Conservation (phyloP, 2,888 invertebrate species). For the Eilema griseolum region DNA sequence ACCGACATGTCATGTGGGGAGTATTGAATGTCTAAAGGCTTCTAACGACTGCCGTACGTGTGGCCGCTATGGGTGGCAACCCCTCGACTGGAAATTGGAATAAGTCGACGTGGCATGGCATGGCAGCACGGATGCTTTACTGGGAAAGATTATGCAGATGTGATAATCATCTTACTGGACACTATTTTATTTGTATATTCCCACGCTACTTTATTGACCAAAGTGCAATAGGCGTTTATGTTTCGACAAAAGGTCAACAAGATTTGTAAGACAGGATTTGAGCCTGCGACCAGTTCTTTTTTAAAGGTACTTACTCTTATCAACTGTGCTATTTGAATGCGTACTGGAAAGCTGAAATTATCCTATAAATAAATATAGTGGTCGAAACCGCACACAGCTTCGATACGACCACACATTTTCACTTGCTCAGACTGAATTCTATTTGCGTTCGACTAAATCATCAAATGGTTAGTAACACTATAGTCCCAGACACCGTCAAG, state of each 20-base stretch:
- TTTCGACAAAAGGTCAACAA: background rate
- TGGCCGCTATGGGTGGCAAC: slow-evolving; percentile 12
- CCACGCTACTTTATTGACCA: background rate
- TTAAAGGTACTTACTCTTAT: too few relatives aligned
- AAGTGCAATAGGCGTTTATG: background rate
- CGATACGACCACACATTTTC: too few relatives aligned
- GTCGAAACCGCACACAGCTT: too few relatives aligned
- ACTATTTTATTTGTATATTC: background rate
- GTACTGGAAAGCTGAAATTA: too few relatives aligned
- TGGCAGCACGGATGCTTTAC: background rate
- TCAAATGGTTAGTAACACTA: too few relatives aligned
- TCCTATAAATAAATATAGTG: too few relatives aligned
- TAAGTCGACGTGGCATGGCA: background rate
- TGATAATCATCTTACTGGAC: background rate
- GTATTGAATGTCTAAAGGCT: slow-evolving; percentile 22
- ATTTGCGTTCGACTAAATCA: too few relatives aligned
- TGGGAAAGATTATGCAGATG: slow-evolving; percentile 5
- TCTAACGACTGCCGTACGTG: slow-evolving; percentile 13
- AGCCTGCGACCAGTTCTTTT: too few relatives aligned
- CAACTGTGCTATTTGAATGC: too few relatives aligned
- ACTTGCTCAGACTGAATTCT: too few relatives aligned
- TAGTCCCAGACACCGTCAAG: too few relatives aligned
- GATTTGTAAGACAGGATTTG: too few relatives aligned
- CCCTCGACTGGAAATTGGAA: slow-evolving; percentile 9
- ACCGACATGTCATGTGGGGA: slow-evolving; percentile 26